A percentile compares a stretch with the other conserved stretches of the same genome.
Evolutionary conservation across 2,797 vertebrate genomes (phyloP).

Genomic region (Rhinogobio ventralis): DNA sequence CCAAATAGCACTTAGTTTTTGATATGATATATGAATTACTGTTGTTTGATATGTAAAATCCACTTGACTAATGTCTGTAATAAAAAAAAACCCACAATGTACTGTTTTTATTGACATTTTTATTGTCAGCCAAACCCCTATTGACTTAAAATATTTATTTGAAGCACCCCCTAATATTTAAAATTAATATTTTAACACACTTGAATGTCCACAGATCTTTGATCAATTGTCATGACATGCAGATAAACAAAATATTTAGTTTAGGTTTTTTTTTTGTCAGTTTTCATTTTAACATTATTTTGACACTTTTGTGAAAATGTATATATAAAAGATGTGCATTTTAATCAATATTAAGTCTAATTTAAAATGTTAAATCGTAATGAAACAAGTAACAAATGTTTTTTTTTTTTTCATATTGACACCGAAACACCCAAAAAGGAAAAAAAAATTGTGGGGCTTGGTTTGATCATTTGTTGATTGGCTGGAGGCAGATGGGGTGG

Average conservation of each 20-base stretch:
- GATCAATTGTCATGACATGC: not conserved
- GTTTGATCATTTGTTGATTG: not conserved
- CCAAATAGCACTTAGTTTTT: constrained; percentile 28
- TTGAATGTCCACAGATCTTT: not conserved
- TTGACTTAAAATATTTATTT: not conserved
- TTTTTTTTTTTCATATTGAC: not conserved
- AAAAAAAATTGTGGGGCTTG: not conserved
- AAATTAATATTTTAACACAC: not conserved
- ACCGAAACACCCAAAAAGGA: too few species aligned
- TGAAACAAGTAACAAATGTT: rapidly evolving
- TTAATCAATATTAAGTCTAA: not conserved
- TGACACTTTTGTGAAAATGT: not conserved
- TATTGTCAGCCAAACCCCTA: not conserved
- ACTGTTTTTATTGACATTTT: not conserved
- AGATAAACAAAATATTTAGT: too few species aligned
- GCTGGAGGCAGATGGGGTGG: not conserved
- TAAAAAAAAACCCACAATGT: not conserved
- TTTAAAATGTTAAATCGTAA: not conserved
- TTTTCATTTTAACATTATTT: not conserved
- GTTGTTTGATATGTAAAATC: constrained; percentile 34
- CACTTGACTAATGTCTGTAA: constrained; percentile 17
- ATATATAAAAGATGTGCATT: not conserved
- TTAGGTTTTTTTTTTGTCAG: not conserved
- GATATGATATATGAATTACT: not conserved
- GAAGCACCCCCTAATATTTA: not conserved